A percentile compares a stretch with the other conserved stretches of the same genome.
These are phyloP conservation scores for Rhynchonycteris naso DNA, from an alignment of 2,797 vertebrate genomes.

Conservation along the genomic window DNA sequence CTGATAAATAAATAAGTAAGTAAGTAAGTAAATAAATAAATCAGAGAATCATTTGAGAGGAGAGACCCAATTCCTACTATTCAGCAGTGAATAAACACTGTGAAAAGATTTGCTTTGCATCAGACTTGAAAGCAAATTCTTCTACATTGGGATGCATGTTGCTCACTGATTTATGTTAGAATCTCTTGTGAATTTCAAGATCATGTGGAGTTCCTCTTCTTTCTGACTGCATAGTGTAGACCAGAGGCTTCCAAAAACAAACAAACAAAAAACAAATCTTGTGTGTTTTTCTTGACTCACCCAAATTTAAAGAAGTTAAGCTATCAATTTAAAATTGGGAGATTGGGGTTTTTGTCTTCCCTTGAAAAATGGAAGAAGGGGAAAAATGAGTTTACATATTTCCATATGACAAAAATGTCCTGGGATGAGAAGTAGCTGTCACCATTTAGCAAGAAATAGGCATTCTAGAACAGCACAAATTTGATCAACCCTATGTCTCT, in stretches of 20 bases:
- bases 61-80: background rate
- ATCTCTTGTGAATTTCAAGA: background rate
- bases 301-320: slow-evolving; percentile 35
- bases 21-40: too few species aligned
- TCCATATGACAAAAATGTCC: background rate
- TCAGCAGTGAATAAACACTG: background rate
- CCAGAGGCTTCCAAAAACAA: background rate
- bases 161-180: background rate
- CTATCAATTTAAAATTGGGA: background rate
- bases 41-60: background rate
- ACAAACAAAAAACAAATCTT: background rate
- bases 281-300: background rate
- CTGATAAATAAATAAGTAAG: too few species aligned
- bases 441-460: accelerated
- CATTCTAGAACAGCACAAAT: background rate
- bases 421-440: background rate
- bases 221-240: background rate
- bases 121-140: background rate
- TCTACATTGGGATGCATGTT: background rate
- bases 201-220: background rate
- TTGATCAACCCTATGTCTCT: background rate
- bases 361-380: background rate
- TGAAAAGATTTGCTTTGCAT: background rate
- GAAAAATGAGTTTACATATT: background rate
- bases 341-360: background rate